Percentiles rank a stretch among this genome's conserved stretches.
These are phyloP conservation scores for Psilopogon haemacephalus DNA, from an alignment of 2,113 vertebrate genomes.

Conservation along the genomic window DNA sequence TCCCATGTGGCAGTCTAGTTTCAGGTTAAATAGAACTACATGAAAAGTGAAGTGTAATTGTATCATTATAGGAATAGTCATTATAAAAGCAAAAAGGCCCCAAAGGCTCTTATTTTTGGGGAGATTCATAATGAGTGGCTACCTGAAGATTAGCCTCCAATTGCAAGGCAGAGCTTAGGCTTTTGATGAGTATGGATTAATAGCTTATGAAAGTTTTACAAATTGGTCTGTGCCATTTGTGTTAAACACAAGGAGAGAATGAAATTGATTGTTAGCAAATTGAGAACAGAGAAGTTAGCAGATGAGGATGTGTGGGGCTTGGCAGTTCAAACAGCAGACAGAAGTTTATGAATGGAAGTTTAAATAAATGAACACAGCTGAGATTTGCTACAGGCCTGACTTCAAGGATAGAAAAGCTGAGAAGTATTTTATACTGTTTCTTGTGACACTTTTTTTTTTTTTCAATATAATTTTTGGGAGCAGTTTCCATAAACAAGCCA, in stretches of 20 bases:
- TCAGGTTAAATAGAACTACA: not conserved
- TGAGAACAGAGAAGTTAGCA: not conserved
- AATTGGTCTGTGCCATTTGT: not conserved
- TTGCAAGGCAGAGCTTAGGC: not conserved
- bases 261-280: not conserved
- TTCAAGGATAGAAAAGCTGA: not conserved
- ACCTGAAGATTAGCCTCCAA: not conserved
- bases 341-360: constrained; percentile 8
- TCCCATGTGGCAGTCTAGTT: not conserved
- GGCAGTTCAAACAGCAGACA: not conserved
- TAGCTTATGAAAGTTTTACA: not conserved
- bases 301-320: not conserved
- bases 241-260: not conserved
- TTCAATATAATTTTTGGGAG: not conserved
- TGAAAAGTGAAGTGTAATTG: not conserved
- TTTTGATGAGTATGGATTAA: not conserved
- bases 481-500: not conserved
- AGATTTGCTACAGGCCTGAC: not conserved
- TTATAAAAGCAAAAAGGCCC: not conserved
- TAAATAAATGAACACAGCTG: not conserved
- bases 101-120: not conserved
- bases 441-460: not conserved
- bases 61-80: not conserved
- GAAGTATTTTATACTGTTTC: not conserved
- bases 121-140: not conserved